Evolutionary conservation across 1,140 invertebrate species (phyloP).

Genomic region (Drosophila sucinea): DNA sequence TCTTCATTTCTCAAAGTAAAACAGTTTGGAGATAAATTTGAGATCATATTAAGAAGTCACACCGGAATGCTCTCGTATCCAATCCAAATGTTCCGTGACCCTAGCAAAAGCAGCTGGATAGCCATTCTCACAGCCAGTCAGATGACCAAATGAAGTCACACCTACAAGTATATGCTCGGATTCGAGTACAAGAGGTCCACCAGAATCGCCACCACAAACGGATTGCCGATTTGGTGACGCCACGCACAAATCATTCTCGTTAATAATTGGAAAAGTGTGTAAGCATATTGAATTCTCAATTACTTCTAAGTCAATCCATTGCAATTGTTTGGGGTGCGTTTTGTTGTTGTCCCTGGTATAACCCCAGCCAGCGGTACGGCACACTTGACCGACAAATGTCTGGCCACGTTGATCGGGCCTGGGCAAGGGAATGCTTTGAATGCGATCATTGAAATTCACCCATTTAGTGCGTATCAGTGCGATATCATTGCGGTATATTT

Average conservation of each 20-base stretch:
- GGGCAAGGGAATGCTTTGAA: neutral
- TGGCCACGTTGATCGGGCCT: neutral
- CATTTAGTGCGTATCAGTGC: neutral
- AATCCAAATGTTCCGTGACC: neutral
- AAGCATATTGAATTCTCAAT: neutral
- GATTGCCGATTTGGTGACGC: neutral
- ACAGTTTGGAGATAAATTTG: no score
- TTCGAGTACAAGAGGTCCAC: neutral
- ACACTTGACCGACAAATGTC: neutral
- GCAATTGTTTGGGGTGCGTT: neutral
- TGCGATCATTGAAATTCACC: neutral
- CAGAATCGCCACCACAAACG: slow-evolving; percentile 1
- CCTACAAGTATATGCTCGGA: neutral
- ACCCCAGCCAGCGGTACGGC: neutral
- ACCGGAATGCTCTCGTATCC: neutral
- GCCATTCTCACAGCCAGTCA: neutral
- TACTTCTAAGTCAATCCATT: neutral
- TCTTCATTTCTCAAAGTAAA: no score
- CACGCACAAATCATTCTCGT: neutral
- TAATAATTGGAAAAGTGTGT: no score
- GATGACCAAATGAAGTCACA: neutral
- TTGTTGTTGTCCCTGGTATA: neutral
- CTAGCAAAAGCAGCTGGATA: neutral
- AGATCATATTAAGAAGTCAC: neutral
- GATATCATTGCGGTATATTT: neutral